Conservation (phyloP, 2,888 invertebrate species). For the Dugesia japonica region DNA sequence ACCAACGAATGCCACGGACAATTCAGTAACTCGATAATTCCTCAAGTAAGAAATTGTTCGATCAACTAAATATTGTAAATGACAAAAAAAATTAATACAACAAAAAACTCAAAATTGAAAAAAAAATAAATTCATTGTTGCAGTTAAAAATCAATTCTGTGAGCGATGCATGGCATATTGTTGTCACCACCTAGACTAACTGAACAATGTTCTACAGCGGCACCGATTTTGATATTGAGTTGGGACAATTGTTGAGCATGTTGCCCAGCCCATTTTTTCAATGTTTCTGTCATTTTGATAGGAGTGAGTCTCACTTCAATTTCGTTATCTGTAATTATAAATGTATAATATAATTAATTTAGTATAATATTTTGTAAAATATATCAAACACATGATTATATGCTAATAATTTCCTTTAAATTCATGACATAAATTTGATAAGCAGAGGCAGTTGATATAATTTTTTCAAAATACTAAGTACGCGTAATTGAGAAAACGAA, state of each 20-base stretch:
- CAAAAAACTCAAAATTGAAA: constrained; percentile 7
- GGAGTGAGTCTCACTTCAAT: neutral
- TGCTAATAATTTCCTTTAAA: neutral
- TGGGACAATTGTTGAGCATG: neutral
- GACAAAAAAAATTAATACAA: neutral
- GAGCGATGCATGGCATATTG: neutral
- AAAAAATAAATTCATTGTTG: constrained; percentile 8
- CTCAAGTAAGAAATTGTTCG: neutral
- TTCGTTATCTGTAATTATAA: neutral
- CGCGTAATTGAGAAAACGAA: too few relatives aligned
- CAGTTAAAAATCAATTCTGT: constrained; percentile 11
- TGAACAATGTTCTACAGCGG: neutral
- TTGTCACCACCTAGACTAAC: constrained; percentile 9
- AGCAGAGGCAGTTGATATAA: too few relatives aligned
- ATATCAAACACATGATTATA: neutral
- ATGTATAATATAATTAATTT: neutral
- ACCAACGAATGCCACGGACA: neutral
- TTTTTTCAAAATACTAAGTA: too few relatives aligned
- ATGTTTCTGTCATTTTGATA: neutral
- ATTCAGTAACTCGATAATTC: neutral
- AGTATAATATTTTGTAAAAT: neutral
- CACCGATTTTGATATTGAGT: constrained; percentile 20
- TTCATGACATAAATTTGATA: too few relatives aligned
- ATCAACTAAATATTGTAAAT: neutral
- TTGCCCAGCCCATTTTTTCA: neutral